phyloP scores from a whole-genome alignment of 2,113 vertebrate species.

The Picathartes gymnocephalus region DNA sequence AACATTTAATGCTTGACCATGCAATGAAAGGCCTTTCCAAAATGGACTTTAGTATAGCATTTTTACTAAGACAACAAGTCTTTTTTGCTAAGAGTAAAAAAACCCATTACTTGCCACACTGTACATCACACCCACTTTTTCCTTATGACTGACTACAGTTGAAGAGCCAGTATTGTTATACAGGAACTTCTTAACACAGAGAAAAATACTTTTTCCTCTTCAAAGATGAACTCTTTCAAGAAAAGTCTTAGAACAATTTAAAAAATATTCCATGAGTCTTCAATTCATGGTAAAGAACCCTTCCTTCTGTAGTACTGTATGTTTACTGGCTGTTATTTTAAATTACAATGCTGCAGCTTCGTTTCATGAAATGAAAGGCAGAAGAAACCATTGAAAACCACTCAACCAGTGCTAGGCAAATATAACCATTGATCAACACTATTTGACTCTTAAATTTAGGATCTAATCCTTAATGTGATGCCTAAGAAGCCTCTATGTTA shows the following conservation, averaged over 20 bases:
- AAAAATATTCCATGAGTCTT: background rate
- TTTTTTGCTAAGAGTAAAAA: background rate
- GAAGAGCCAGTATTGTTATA: background rate
- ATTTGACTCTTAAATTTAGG: background rate
- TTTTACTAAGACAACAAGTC: background rate
- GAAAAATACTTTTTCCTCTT: background rate
- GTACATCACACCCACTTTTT: background rate
- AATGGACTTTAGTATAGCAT: background rate
- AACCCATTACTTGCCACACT: background rate
- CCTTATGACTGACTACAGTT: too few relatives aligned
- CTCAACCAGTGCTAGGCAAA: slow-evolving; percentile 38
- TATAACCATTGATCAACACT: slow-evolving; percentile 1
- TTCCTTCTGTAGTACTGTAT: background rate
- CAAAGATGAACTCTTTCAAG: background rate
- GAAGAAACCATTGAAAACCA: slow-evolving; percentile 22
- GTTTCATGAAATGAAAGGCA: background rate
- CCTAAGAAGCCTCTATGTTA: background rate
- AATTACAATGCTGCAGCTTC: background rate
- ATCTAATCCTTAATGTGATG: background rate
- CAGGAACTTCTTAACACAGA: background rate
- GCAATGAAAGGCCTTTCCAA: background rate
- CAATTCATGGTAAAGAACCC: background rate
- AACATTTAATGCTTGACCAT: background rate
- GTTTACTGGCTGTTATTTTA: background rate
- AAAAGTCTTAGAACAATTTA: background rate